Evolutionary conservation across 1,140 invertebrate species (phyloP).

Genomic region (Bradysia coprophila): DNA sequence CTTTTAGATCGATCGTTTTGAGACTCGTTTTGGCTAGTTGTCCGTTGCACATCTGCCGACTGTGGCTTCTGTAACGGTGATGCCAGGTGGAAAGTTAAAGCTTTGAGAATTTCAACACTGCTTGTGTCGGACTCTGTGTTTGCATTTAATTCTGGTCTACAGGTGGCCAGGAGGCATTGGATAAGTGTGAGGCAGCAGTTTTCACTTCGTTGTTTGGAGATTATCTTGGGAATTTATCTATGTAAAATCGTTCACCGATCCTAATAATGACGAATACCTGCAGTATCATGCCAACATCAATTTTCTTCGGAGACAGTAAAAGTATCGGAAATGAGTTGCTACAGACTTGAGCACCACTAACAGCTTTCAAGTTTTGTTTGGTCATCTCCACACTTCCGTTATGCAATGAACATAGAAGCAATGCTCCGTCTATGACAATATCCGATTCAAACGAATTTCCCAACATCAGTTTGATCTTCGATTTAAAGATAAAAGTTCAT

Average conservation of each 20-base stretch:
- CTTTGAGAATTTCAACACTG: conserved; percentile 32
- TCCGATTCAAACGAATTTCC: conserved; percentile 14
- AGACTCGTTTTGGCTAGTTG: neutral
- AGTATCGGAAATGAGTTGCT: conserved; percentile 35
- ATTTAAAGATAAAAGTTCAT: neutral
- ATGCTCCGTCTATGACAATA: conserved; percentile 1
- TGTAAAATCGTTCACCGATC: conserved; percentile 18
- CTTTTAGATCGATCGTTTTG: neutral
- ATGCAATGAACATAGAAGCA: neutral
- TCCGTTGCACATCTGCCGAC: neutral
- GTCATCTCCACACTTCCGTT: conserved; percentile 1
- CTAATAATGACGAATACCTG: conserved; percentile 23
- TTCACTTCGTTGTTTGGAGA: conserved; percentile 2
- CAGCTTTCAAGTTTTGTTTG: conserved; percentile 14
- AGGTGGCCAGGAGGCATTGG: conserved; percentile 10
- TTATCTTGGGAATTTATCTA: conserved; percentile 13
- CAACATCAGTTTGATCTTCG: conserved; percentile 16
- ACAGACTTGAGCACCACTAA: conserved; percentile 19
- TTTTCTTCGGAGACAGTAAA: conserved; percentile 28
- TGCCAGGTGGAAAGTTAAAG: conserved; percentile 1
- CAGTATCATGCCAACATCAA: conserved; percentile 30
- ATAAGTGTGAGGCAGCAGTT: conserved; percentile 3
- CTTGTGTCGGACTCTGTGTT: conserved; percentile 28
- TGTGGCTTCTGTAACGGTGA: neutral
- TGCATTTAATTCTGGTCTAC: conserved; percentile 9